phyloP scores from a whole-genome alignment of 23 tunicate species.

The Oikopleura dioica region DNA sequence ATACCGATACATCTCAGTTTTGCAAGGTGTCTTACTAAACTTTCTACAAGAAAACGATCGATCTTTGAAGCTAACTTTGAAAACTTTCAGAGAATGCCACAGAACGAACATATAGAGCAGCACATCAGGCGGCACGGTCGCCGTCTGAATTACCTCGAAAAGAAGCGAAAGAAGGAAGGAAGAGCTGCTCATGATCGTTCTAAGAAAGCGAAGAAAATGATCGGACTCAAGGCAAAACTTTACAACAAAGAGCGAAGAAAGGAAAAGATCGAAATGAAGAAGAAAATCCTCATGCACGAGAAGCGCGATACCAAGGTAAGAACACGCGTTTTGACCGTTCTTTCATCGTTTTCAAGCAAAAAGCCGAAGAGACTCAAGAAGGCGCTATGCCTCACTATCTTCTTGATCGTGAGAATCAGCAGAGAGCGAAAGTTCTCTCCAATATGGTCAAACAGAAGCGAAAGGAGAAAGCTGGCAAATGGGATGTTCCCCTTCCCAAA shows the following conservation, averaged over 20 bases:
- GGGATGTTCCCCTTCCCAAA: conserved; percentile 71
- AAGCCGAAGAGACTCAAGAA: conserved; percentile 77
- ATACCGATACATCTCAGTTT: no score
- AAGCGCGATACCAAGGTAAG: conserved; percentile 35
- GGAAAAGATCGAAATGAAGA: conserved; percentile 93
- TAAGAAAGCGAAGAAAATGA: conserved; percentile 47
- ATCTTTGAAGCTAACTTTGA: no score
- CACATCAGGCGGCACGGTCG: conserved; percentile 60
- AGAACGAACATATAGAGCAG: conserved; percentile 64
- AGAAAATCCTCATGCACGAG: conserved; percentile 76
- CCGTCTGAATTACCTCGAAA: conserved; percentile 51
- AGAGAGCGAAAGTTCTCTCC: conserved; percentile 63
- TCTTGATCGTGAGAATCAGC: conserved; percentile 74
- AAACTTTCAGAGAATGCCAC: no score
- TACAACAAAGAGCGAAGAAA: conserved; percentile 61
- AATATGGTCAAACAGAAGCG: conserved; percentile 90
- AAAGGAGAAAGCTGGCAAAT: conserved; percentile 90
- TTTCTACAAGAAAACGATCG: no score
- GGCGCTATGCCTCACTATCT: conserved; percentile 77
- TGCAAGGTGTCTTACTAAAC: no score
- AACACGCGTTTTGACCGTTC: no score
- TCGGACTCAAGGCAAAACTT: conserved; percentile 72
- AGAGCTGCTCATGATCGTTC: conserved; percentile 49
- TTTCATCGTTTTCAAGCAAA: no score
- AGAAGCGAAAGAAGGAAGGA: conserved; percentile 57